These are phyloP conservation scores for Caligus rogercresseyi DNA, from an alignment of 1,140 invertebrate species.

Conservation along the genomic window DNA sequence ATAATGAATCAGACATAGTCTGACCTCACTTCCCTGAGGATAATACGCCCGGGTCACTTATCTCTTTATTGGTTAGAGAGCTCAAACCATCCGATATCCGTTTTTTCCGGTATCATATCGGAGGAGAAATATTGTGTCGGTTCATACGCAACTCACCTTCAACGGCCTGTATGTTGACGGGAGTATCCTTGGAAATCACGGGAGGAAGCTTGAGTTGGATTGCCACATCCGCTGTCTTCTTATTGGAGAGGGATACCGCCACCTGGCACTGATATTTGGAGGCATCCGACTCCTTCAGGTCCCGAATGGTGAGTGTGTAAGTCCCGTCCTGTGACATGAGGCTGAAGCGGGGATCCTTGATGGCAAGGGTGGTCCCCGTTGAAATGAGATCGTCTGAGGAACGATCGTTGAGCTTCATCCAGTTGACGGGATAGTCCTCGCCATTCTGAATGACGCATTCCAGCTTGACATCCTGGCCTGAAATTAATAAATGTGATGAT, in stretches of 20 bases:
- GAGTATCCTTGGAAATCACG: slow-evolving; percentile 2
- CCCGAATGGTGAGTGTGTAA: slow-evolving; percentile 5
- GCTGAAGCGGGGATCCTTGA: slow-evolving; percentile 3
- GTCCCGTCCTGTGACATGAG: background rate
- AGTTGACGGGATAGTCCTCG: slow-evolving; percentile 4
- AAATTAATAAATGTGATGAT: no score
- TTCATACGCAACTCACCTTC: background rate
- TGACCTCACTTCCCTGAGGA: no score
- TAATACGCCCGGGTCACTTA: no score
- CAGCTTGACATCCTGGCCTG: background rate
- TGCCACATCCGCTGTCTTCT: background rate
- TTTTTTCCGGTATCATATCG: no score
- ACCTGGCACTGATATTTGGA: slow-evolving; percentile 5
- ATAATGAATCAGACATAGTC: no score
- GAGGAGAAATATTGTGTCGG: no score
- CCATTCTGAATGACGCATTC: slow-evolving; percentile 4
- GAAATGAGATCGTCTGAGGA: background rate
- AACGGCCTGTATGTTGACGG: background rate
- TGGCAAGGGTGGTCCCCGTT: background rate
- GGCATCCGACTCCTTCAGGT: slow-evolving; percentile 2
- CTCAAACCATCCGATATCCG: no score
- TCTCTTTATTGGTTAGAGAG: no score
- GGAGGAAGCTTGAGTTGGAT: slow-evolving; percentile 1
- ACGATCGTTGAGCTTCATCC: background rate
- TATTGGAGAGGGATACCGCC: background rate